Percentiles rank a stretch among this genome's conserved stretches.
phyloP scores from a whole-genome alignment of 2,797 vertebrate genomes.

The Paratrypauchen microcephalus region DNA sequence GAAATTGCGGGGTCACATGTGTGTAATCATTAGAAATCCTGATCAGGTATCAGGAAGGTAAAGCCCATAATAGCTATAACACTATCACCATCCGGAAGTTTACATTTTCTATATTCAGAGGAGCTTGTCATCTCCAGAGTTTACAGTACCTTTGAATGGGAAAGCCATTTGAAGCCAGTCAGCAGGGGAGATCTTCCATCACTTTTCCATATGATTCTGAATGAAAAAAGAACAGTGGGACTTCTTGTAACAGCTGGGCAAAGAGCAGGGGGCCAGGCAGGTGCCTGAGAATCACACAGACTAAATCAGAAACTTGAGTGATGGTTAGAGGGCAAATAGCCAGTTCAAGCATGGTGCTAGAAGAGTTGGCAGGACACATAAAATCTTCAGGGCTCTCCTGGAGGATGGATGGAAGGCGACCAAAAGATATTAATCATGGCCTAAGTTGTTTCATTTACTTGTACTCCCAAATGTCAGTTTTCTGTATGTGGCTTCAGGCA shows the following conservation, averaged over 20 bases:
- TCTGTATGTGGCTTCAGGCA: constrained; percentile 13
- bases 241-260: constrained; percentile 11
- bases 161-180: constrained; percentile 1
- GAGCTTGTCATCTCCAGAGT: background rate
- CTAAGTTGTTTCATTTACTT: constrained; percentile 21
- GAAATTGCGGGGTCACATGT: background rate
- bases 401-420: constrained; percentile 19
- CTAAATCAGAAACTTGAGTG: constrained; percentile 7
- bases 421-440: constrained; percentile 30
- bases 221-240: constrained; percentile 1
- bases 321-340: constrained; percentile 21
- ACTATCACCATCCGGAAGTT: constrained; percentile 14
- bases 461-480: constrained; percentile 15
- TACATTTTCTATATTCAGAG: constrained; percentile 7
- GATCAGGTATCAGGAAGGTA: background rate
- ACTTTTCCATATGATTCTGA: constrained; percentile 8
- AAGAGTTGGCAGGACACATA: constrained; percentile 2
- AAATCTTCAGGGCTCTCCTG: background rate
- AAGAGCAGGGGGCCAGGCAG: constrained; percentile 14
- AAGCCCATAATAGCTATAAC: background rate
- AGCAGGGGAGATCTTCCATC: background rate
- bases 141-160: constrained; percentile 7
- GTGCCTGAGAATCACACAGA: constrained; percentile 21
- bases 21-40: background rate
- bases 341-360: constrained; percentile 12